Conservation (phyloP, 2,113 vertebrate genomes). For the Cinclus cinclus region DNA sequence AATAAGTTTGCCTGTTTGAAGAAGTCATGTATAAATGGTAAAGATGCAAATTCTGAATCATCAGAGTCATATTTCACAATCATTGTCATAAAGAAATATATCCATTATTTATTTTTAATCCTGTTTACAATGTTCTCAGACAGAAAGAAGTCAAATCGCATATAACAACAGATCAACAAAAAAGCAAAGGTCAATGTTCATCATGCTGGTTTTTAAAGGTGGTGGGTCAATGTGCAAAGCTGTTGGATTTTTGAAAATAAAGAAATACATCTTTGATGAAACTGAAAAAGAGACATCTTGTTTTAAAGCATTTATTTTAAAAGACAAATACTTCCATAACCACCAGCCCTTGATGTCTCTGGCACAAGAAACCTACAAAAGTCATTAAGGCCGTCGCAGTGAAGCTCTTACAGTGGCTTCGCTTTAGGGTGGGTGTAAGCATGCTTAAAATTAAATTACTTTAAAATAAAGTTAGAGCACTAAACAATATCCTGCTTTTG, state of each 20-base stretch:
- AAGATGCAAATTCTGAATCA: neutral
- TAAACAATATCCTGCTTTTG: constrained; percentile 86
- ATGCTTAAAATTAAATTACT: constrained; percentile 93
- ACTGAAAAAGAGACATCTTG: constrained; percentile 67
- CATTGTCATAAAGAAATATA: constrained; percentile 35
- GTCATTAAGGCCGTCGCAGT: constrained; percentile 82
- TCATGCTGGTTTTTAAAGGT: constrained; percentile 83
- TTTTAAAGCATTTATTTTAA: constrained; percentile 81
- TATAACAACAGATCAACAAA: constrained; percentile 64
- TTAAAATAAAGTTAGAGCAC: constrained; percentile 89
- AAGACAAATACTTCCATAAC: constrained; percentile 83
- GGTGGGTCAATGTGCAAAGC: constrained; percentile 79
- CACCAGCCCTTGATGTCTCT: constrained; percentile 87
- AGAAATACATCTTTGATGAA: constrained; percentile 52
- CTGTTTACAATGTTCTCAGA: constrained; percentile 49
- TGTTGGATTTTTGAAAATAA: constrained; percentile 49
- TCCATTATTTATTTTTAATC: constrained; percentile 56
- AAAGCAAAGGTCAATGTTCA: constrained; percentile 77
- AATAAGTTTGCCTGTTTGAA: neutral
- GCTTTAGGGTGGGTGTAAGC: constrained; percentile 82
- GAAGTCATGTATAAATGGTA: neutral
- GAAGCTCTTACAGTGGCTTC: constrained; percentile 81
- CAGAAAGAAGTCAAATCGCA: constrained; percentile 79
- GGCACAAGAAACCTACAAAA: constrained; percentile 87
- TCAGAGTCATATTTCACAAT: constrained; percentile 9